A percentile compares a stretch with the other conserved stretches of the same genome.
Conservation (phyloP, 2,888 invertebrate genomes). For the Ypsolopha sequella region DNA sequence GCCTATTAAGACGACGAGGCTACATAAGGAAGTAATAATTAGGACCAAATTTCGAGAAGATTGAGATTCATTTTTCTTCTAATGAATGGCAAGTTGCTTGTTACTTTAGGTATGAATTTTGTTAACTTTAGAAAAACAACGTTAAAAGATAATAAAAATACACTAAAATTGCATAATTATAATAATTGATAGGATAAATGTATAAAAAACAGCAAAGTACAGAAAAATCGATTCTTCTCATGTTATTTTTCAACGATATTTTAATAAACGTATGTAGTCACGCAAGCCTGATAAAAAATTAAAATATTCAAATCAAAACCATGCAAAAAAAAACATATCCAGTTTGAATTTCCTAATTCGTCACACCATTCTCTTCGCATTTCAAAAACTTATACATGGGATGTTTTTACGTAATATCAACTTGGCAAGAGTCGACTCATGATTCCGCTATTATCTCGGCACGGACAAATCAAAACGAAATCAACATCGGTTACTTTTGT, state of each 20-base stretch:
- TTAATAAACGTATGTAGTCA: background rate
- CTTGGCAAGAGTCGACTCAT: conserved; percentile 31
- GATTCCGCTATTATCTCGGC: conserved; percentile 54
- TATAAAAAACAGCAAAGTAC: background rate
- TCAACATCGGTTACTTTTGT: conserved; percentile 62
- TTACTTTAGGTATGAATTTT: too few relatives aligned
- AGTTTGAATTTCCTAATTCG: background rate
- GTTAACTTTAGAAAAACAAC: too few relatives aligned
- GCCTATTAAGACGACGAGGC: background rate
- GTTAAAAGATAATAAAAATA: too few relatives aligned
- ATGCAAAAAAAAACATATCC: background rate
- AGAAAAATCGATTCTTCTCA: background rate
- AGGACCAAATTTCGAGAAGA: background rate
- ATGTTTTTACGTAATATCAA: conserved; percentile 3
- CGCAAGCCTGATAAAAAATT: background rate
- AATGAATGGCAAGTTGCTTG: too few relatives aligned
- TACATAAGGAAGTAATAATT: conserved; percentile 2
- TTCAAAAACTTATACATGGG: background rate
- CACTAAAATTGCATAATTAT: background rate
- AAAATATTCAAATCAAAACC: background rate
- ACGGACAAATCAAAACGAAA: conserved; percentile 61
- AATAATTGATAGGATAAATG: background rate
- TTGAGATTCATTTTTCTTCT: too few relatives aligned
- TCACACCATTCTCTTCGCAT: conserved; percentile 5
- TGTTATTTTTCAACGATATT: background rate